Conservation (phyloP, 1,140 invertebrate species). For the Maconellicoccus hirsutus region DNA sequence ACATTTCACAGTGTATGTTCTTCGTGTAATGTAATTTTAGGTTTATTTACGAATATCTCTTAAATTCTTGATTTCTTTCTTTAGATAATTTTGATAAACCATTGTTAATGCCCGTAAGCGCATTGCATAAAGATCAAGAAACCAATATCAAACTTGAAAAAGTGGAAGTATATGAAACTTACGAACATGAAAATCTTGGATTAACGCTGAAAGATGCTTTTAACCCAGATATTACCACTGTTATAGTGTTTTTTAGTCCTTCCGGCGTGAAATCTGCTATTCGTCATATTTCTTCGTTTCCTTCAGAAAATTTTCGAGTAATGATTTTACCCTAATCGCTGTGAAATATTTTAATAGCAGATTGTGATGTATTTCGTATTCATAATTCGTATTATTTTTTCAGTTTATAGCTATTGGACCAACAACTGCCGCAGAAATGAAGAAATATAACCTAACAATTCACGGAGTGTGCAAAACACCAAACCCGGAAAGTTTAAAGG, state of each 20-base stretch:
- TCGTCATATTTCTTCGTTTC: neutral
- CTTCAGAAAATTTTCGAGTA: neutral
- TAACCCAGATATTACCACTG: neutral
- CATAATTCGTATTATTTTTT: neutral
- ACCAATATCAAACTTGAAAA: neutral
- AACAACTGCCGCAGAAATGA: neutral
- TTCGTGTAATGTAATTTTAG: neutral
- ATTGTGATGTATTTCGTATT: too few relatives aligned
- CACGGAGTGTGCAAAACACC: neutral
- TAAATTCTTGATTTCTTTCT: neutral
- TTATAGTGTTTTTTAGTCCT: neutral
- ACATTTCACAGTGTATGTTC: neutral
- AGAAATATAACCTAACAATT: neutral
- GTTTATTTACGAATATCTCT: neutral
- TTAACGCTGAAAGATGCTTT: neutral
- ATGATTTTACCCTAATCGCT: neutral
- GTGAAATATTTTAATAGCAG: neutral
- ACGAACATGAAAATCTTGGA: neutral
- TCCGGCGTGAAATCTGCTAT: neutral
- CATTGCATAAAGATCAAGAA: neutral
- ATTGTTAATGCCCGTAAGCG: neutral
- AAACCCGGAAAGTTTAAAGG: neutral
- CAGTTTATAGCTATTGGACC: slow-evolving; percentile 5
- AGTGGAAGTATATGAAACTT: neutral
- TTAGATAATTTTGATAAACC: neutral